phyloP scores from a whole-genome alignment of 1,140 invertebrate genomes.

The Drosophila ohnishii region DNA sequence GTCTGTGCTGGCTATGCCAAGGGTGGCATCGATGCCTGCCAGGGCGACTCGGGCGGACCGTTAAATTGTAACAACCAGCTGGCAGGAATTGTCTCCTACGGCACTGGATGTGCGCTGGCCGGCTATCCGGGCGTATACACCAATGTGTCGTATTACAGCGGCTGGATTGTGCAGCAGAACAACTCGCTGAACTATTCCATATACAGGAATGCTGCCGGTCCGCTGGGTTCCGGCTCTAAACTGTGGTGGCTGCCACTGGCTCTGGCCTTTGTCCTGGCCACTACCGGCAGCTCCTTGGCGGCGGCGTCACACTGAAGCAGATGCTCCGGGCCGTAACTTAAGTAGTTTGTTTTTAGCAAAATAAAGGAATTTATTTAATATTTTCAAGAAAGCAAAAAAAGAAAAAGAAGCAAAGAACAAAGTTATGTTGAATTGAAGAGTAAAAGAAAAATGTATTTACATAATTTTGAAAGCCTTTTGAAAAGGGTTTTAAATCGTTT shows the following conservation, averaged over 20 bases:
- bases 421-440: not conserved
- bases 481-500: not conserved
- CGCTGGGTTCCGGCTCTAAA: not conserved
- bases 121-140: constrained; percentile 87
- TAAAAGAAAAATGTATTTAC: not conserved
- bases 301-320: not conserved
- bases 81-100: constrained; percentile 85
- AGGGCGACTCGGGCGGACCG: constrained; percentile 81
- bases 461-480: not conserved
- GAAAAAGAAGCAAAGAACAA: not conserved
- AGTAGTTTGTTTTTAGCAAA: constrained; percentile 1
- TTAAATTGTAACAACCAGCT: constrained; percentile 69
- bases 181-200: constrained; percentile 51
- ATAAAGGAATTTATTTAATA: constrained; percentile 14
- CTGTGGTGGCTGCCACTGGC: constrained; percentile 4
- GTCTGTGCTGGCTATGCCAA: constrained; percentile 58
- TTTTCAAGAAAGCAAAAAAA: not conserved
- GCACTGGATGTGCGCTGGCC: constrained; percentile 84
- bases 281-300: not conserved
- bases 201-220: constrained; percentile 11
- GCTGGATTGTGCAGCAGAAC: constrained; percentile 83
- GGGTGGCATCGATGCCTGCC: constrained; percentile 72
- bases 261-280: constrained; percentile 10
- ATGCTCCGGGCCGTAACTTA: not conserved
- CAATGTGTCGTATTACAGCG: constrained; percentile 85